Evolutionary conservation across 2,113 vertebrate species (phyloP), one percentile per base, ranked within the genome.

Genomic region (Sinocyclocheilus grahami): DNA sequence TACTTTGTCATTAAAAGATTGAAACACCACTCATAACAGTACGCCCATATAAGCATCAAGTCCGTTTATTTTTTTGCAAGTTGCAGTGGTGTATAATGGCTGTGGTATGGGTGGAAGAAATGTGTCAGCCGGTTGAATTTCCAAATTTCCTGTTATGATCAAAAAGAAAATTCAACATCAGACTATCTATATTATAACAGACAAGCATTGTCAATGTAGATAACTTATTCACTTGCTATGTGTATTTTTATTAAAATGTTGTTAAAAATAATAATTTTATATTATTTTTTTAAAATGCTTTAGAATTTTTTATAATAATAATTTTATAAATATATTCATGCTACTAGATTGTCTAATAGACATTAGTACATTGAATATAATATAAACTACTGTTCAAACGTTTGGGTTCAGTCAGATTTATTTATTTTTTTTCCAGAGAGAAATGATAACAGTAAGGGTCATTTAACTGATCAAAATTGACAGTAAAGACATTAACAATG

Each of bases 21-120:
- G 13, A 37, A 46, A 39, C 1, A 5, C 37, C 27, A 27, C 37
- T 20, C 60, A 63, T 65, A 48, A 46, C 13, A 1, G 60, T 46
- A 27, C 2, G 4, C 7, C 39, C 1, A 11, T 30, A 16, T 76
- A 5, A 48, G 60, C 5, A 53, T 33, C 7, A 46, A 48, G 62
- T 24, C 62, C 30, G 4, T 27, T 67, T 82, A 22, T 20, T 82
- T 51, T 82, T 2, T 42, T 82, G 39, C n/a, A 63, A 63, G 33
- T 80, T 63, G 33, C 39, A 30, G 3, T 48, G 60, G 60, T 65
- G 10, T 48, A 30, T 48, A 4, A 63, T 24, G 18, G 14, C 46
- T 82, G 79, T 65, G 79, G 79, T 51, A 51, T 27, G 42, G 74
- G 74, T 76, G 74, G 42, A 76, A 51, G 12, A 51, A 51, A 76